These are phyloP conservation scores for Dolichallabes microphthalmus DNA, from an alignment of 2,113 vertebrate genomes.

Conservation along the genomic window DNA sequence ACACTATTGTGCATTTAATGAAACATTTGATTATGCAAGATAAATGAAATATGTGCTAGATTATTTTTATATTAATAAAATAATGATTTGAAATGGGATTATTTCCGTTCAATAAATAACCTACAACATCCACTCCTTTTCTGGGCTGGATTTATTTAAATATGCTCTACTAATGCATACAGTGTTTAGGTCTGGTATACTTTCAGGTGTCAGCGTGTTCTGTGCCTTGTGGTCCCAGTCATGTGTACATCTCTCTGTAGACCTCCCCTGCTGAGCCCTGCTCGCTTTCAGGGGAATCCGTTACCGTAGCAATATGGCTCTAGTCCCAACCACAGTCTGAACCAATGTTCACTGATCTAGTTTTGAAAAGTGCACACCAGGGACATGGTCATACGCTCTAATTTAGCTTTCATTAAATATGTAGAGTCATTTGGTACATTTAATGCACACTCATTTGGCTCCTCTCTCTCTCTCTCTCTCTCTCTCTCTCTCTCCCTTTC, in stretches of 20 bases:
- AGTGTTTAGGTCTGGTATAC: background rate
- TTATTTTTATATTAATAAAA: background rate
- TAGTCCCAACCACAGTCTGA: constrained; percentile 47
- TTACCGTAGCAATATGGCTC: constrained; percentile 64
- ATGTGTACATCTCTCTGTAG: constrained; percentile 12
- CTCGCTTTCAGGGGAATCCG: constrained; percentile 64
- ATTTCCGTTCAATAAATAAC: background rate
- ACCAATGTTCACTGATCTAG: constrained; percentile 54
- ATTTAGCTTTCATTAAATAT: constrained; percentile 21
- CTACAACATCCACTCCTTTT: background rate
- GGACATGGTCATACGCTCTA: background rate
- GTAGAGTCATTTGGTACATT: background rate
- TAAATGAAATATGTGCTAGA: background rate
- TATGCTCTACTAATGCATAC: background rate
- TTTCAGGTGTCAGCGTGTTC: background rate
- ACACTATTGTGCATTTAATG: background rate
- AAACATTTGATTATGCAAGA: background rate
- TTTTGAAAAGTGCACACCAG: constrained; percentile 11
- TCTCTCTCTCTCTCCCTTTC: background rate
- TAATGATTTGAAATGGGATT: background rate
- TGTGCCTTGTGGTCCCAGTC: background rate
- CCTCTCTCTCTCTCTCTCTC: background rate
- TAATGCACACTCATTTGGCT: background rate
- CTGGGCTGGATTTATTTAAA: background rate
- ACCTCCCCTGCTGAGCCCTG: background rate